phyloP scores from a whole-genome alignment of 2,888 invertebrate genomes.

The Cryptosula pallasiana region DNA sequence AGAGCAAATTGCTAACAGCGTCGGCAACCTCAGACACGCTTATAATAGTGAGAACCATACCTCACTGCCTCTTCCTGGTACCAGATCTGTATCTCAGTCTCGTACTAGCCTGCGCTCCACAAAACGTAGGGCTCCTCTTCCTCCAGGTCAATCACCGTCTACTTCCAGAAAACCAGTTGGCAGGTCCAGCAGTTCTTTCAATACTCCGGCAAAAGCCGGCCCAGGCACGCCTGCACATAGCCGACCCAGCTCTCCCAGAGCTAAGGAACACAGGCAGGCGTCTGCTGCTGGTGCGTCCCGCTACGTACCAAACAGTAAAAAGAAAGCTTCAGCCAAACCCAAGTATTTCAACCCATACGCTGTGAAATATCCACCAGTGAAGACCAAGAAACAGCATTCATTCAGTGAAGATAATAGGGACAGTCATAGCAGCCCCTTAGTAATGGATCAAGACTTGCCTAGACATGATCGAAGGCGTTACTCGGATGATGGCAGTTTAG shows the following conservation, averaged over 20 bases:
- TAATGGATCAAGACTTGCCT: background rate
- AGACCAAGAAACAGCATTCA: background rate
- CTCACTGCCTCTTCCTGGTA: background rate
- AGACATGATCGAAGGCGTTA: background rate
- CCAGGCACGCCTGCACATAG: background rate
- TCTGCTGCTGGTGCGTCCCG: background rate
- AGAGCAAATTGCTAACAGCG: background rate
- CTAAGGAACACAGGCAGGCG: background rate
- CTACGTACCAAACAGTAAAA: background rate
- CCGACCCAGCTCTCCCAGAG: background rate
- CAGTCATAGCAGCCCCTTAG: background rate
- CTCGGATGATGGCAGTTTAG: background rate
- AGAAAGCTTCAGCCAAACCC: background rate
- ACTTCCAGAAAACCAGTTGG: background rate
- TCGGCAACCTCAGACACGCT: background rate
- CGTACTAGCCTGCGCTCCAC: conserved; percentile 1
- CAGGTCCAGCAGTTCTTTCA: background rate
- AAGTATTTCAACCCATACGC: background rate
- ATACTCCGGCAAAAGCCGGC: background rate
- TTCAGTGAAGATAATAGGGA: background rate
- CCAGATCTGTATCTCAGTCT: conserved; percentile 1
- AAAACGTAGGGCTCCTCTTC: background rate
- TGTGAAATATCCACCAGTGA: background rate
- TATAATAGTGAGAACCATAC: background rate
- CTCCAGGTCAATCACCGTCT: background rate